These are phyloP conservation scores for Cotesia chilonis DNA, from an alignment of 1,140 invertebrate species.

Conservation along the genomic window DNA sequence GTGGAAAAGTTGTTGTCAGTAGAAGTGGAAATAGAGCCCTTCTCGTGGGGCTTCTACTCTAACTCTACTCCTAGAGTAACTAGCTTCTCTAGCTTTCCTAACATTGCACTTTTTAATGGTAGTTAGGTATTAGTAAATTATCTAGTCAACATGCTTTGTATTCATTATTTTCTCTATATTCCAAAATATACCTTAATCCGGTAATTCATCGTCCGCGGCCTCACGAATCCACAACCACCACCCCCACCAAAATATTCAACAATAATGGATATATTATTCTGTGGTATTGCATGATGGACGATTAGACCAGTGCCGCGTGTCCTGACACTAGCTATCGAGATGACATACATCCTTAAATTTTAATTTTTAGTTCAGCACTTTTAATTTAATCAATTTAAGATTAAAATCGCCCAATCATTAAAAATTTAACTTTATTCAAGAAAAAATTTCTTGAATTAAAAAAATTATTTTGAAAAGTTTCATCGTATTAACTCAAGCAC, in stretches of 20 bases:
- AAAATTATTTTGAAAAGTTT: too few relatives aligned
- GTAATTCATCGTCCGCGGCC: too few relatives aligned
- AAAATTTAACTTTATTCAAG: too few relatives aligned
- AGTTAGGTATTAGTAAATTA: conserved; percentile 22
- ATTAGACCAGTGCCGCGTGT: conserved; percentile 30
- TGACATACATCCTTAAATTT: too few relatives aligned
- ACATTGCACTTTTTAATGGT: conserved; percentile 4
- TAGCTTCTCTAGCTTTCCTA: conserved; percentile 1
- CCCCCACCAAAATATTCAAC: too few relatives aligned
- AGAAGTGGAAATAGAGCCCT: conserved; percentile 61
- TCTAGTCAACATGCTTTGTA: background rate
- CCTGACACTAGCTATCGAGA: background rate
- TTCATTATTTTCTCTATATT: conserved; percentile 20
- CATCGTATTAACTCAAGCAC: too few relatives aligned
- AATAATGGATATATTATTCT: background rate
- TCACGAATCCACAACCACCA: too few relatives aligned
- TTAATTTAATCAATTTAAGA: too few relatives aligned
- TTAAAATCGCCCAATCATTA: too few relatives aligned
- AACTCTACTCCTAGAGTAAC: conserved; percentile 11
- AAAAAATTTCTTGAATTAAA: too few relatives aligned
- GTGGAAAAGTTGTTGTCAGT: conserved; percentile 48
- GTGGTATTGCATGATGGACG: background rate
- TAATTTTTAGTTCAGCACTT: too few relatives aligned
- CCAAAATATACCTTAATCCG: too few relatives aligned
- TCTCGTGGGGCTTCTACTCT: conserved; percentile 43